phyloP scores from a whole-genome alignment of 2,888 invertebrate species.

The Noctua janthina region DNA sequence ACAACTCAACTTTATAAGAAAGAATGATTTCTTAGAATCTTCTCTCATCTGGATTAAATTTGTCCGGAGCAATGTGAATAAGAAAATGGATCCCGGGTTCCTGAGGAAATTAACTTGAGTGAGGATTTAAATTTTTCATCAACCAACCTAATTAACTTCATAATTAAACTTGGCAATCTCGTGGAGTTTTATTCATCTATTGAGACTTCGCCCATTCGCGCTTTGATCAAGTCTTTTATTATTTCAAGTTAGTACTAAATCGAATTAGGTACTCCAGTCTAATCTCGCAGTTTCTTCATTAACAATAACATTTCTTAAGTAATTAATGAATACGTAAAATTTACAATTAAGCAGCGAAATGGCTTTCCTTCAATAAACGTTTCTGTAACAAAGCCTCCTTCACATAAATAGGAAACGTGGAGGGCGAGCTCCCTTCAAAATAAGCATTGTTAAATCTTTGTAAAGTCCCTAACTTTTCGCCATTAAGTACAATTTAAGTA shows the following conservation, averaged over 20 bases:
- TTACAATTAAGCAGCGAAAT: conserved; percentile 69
- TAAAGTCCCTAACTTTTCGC: conserved; percentile 86
- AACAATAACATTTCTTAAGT: conserved; percentile 57
- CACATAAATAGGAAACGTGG: conserved; percentile 80
- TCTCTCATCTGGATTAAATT: conserved; percentile 78
- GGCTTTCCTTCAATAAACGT: conserved; percentile 70
- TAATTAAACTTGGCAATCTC: conserved; percentile 86
- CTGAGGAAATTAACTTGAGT: conserved; percentile 86
- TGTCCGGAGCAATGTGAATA: conserved; percentile 79
- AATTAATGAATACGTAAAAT: conserved; percentile 63
- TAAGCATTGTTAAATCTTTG: conserved; percentile 90
- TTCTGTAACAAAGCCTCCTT: conserved; percentile 75
- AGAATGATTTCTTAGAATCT: conserved; percentile 67
- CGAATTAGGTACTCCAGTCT: conserved; percentile 49
- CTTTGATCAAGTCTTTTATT: conserved; percentile 70
- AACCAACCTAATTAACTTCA: conserved; percentile 88
- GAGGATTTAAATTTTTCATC: conserved; percentile 88
- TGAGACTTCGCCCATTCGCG: conserved; percentile 73
- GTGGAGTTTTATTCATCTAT: conserved; percentile 81
- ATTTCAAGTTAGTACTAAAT: conserved; percentile 59
- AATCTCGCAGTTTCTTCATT: conserved; percentile 57
- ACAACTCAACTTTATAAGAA: conserved; percentile 48
- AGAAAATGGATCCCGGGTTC: conserved; percentile 82
- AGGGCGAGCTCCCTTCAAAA: conserved; percentile 84
- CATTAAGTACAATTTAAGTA: conserved; percentile 89